Evolutionary conservation across 2,113 vertebrate genomes (phyloP).

Genomic region (Regulus satrapa): DNA sequence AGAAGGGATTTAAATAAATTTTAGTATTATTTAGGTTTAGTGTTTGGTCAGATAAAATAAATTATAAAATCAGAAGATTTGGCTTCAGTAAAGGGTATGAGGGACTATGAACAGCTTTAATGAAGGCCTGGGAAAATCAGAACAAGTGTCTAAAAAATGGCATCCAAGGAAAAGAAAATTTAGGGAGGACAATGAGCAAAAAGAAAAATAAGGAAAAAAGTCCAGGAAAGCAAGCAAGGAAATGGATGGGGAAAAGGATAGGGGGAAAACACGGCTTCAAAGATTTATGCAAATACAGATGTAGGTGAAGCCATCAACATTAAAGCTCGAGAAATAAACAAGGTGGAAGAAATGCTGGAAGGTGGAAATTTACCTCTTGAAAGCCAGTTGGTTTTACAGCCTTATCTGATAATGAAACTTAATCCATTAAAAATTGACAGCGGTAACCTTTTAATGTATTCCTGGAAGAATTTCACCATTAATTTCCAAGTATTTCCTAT

Average conservation of each 20-base stretch:
- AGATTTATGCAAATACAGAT: neutral
- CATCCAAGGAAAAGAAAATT: neutral
- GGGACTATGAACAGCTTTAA: neutral
- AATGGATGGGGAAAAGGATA: neutral
- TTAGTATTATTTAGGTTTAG: neutral
- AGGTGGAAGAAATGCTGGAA: neutral
- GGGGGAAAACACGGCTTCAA: neutral
- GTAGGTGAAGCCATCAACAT: neutral
- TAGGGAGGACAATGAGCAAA: neutral
- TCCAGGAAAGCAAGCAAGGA: neutral
- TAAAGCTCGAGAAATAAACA: neutral
- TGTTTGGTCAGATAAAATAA: neutral
- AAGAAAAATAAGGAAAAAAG: neutral
- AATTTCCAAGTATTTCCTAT: neutral
- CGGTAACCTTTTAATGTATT: neutral
- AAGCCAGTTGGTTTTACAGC: neutral
- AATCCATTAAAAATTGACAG: slow-evolving; percentile 19
- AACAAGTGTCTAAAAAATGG: neutral
- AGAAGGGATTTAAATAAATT: neutral
- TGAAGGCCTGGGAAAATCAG: neutral
- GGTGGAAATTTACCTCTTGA: neutral
- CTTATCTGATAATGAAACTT: neutral
- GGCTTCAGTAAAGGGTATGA: neutral
- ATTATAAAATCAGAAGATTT: neutral
- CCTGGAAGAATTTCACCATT: neutral